These are phyloP conservation scores for Bradypodion ventrale DNA, from an alignment of 2,797 vertebrate species.

Conservation along the genomic window DNA sequence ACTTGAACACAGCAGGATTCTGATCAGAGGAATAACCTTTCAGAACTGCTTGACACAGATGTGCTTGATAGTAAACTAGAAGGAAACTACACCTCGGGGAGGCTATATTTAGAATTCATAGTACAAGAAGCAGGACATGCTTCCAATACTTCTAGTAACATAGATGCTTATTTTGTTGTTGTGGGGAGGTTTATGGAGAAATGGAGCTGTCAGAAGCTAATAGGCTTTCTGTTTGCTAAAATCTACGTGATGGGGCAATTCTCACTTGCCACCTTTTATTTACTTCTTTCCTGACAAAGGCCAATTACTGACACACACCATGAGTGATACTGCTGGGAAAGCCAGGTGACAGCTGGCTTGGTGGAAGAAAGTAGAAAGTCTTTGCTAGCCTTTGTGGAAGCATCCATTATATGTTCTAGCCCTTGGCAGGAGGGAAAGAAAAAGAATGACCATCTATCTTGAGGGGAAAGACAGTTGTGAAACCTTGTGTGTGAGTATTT, in stretches of 20 bases:
- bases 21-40: slow-evolving; percentile 50
- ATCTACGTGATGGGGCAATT: slow-evolving; percentile 50
- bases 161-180: slow-evolving; percentile 29
- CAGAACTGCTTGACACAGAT: slow-evolving; percentile 19
- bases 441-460: slow-evolving; percentile 9
- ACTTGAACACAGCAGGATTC: slow-evolving; percentile 35
- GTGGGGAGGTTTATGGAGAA: slow-evolving; percentile 47
- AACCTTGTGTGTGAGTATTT: slow-evolving; percentile 44
- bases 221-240: slow-evolving; percentile 66
- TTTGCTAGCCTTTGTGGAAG: slow-evolving; percentile 54
- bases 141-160: slow-evolving; percentile 52
- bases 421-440: slow-evolving; percentile 38
- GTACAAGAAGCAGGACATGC: slow-evolving; percentile 36
- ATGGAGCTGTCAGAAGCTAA: slow-evolving; percentile 60
- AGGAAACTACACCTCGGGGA: background rate
- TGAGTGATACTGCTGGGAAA: slow-evolving; percentile 68
- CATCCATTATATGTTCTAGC: slow-evolving; percentile 53
- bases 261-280: slow-evolving; percentile 64
- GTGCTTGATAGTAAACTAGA: slow-evolving; percentile 44
- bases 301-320: slow-evolving; percentile 65
- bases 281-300: slow-evolving; percentile 64
- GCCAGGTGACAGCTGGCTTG: slow-evolving; percentile 65
- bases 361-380: slow-evolving; percentile 50
- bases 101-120: background rate
- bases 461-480: slow-evolving; percentile 38